phyloP scores from a whole-genome alignment of 1,140 invertebrate genomes.

The Drosophila malerkotliana region DNA sequence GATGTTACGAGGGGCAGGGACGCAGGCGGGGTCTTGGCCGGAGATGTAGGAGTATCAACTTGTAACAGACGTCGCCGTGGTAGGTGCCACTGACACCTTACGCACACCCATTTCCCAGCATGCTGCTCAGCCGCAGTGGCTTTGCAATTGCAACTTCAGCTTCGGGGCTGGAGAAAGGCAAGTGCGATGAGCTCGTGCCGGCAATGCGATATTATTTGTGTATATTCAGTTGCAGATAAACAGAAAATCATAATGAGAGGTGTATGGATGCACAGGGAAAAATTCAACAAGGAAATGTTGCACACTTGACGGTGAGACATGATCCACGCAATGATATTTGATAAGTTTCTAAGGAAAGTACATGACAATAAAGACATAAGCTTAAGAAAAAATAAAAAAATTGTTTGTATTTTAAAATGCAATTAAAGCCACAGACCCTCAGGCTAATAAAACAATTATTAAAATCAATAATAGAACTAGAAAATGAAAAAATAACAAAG shows the following conservation, averaged over 20 bases:
- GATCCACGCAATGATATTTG: too few species aligned
- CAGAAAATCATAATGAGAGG: slow-evolving; percentile 4
- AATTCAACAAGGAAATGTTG: neutral
- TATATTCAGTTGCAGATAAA: slow-evolving; percentile 7
- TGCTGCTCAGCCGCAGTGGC: slow-evolving; percentile 23
- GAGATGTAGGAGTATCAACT: slow-evolving; percentile 40
- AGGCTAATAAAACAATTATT: neutral
- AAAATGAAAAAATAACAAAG: slow-evolving; percentile 1
- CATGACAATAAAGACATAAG: too few species aligned
- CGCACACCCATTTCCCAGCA: slow-evolving; percentile 56
- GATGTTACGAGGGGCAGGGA: slow-evolving; percentile 15
- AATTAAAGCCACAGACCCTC: neutral
- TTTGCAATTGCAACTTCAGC: slow-evolving; percentile 2
- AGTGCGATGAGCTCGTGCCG: slow-evolving; percentile 33
- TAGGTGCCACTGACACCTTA: slow-evolving; percentile 73
- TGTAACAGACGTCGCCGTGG: slow-evolving; percentile 32
- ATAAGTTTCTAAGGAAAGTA: too few species aligned
- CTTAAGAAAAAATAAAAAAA: neutral
- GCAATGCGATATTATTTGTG: slow-evolving; percentile 14
- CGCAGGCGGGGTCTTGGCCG: slow-evolving; percentile 8
- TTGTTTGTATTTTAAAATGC: neutral
- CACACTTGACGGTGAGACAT: neutral
- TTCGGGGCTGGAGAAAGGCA: slow-evolving; percentile 8
- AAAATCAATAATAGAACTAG: neutral
- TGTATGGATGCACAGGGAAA: neutral